phyloP scores from a whole-genome alignment of 2,888 invertebrate genomes.

The Notocelia uddmanniana region DNA sequence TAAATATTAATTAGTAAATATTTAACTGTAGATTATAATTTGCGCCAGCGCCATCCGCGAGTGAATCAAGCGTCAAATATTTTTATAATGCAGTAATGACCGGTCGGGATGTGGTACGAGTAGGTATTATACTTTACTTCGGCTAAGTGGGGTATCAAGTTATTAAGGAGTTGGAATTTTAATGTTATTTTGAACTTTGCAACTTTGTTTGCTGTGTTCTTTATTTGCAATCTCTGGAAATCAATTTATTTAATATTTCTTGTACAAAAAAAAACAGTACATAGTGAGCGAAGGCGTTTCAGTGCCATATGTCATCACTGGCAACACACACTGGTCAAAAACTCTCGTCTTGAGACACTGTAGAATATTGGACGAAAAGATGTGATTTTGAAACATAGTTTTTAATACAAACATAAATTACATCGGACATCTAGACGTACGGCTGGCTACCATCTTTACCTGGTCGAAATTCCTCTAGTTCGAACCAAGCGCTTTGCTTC shows the following conservation, averaged over 20 bases:
- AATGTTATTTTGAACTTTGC: neutral
- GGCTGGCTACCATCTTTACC: no score
- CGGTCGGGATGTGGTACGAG: conserved; percentile 11
- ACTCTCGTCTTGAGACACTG: no score
- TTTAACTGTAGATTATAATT: conserved; percentile 1
- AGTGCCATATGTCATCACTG: no score
- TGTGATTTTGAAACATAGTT: no score
- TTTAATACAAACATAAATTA: no score
- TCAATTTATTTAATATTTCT: neutral
- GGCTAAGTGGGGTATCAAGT: conserved; percentile 28
- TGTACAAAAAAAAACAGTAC: no score
- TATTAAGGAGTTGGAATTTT: conserved; percentile 21
- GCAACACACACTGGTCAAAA: no score
- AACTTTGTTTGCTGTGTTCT: neutral
- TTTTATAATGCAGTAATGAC: conserved; percentile 39
- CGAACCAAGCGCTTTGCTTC: no score
- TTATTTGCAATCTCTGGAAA: neutral
- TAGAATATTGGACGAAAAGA: no score
- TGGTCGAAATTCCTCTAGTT: no score
- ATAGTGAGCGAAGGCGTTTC: no score
- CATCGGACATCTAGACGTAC: no score
- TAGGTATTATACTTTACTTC: conserved; percentile 11
- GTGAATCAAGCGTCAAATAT: conserved; percentile 39
- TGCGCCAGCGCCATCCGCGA: conserved; percentile 7
- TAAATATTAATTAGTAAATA: conserved; percentile 29